Percentiles rank a stretch among this genome's conserved stretches.
These are phyloP conservation scores for Gobionotothen gibberifrons DNA, from an alignment of 2,797 vertebrate genomes.

Conservation along the genomic window DNA sequence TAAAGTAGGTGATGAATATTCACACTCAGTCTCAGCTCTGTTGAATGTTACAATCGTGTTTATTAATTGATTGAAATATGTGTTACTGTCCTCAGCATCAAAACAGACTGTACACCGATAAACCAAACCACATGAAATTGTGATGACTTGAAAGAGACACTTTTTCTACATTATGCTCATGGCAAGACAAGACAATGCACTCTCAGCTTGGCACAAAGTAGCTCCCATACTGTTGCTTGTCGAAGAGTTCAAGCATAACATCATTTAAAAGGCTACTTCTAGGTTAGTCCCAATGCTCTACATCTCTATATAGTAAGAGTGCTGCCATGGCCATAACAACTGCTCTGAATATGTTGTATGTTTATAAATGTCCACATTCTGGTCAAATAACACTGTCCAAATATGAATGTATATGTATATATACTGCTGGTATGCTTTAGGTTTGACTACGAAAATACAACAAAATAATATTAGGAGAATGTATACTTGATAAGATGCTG, in stretches of 20 bases:
- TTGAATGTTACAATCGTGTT: background rate
- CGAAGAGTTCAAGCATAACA: constrained; percentile 31
- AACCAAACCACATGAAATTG: constrained; percentile 15
- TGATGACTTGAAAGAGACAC: constrained; percentile 20
- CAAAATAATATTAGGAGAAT: background rate
- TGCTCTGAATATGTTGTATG: background rate
- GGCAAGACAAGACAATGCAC: background rate
- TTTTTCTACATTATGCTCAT: constrained; percentile 17
- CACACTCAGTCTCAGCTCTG: background rate
- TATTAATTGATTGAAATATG: background rate
- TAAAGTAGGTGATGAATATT: background rate
- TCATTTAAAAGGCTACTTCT: constrained; percentile 25
- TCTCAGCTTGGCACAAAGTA: constrained; percentile 21
- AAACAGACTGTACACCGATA: background rate
- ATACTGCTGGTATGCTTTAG: background rate
- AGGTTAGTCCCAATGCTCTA: constrained; percentile 13
- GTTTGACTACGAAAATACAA: background rate
- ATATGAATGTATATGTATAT: background rate
- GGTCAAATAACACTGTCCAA: background rate
- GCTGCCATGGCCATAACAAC: background rate
- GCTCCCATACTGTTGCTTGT: constrained; percentile 16
- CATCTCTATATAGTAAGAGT: background rate
- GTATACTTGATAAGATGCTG: constrained; percentile 39
- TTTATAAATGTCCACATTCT: constrained; percentile 6
- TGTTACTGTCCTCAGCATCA: background rate